Conservation (phyloP, 1,140 invertebrate species). For the Drosophila auraria region DNA sequence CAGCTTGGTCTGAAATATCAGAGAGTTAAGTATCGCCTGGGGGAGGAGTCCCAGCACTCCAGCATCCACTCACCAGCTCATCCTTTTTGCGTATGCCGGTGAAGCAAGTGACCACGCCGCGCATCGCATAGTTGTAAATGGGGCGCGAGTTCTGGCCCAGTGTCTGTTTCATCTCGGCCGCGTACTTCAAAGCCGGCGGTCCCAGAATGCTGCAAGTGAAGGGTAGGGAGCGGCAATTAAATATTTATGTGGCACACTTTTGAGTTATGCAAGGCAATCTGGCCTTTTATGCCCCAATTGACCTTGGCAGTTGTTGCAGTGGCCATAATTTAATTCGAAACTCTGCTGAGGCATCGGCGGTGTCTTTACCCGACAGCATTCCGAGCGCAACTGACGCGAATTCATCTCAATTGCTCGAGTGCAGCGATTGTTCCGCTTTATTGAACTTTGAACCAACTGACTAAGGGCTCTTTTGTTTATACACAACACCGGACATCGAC, state of each 20-base stretch:
- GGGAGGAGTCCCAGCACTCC: not conserved
- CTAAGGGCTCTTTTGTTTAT: conserved; percentile 68
- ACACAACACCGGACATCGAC: conserved; percentile 33
- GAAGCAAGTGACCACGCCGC: conserved; percentile 94
- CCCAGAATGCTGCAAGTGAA: conserved; percentile 88
- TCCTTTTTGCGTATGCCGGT: conserved; percentile 95
- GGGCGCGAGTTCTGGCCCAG: conserved; percentile 91
- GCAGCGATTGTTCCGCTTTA: conserved; percentile 27
- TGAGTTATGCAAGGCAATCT: conserved; percentile 78
- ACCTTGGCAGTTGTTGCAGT: conserved; percentile 59
- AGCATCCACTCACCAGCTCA: conserved; percentile 89
- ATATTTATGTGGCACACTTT: conserved; percentile 83
- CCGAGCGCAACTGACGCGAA: conserved; percentile 24
- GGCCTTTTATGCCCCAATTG: conserved; percentile 72
- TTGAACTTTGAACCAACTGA: conserved; percentile 56
- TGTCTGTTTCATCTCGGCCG: conserved; percentile 89
- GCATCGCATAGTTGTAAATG: conserved; percentile 94
- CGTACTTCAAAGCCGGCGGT: conserved; percentile 91
- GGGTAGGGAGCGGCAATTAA: conserved; percentile 58
- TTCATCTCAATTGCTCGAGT: conserved; percentile 12
- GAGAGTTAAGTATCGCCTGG: not conserved
- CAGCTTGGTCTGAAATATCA: conserved; percentile 89
- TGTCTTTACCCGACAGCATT: conserved; percentile 27
- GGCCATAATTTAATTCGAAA: conserved; percentile 31
- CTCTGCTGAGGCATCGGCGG: conserved; percentile 6